Evolutionary conservation across 2,113 vertebrate species (phyloP).

Genomic region (Microtus montanus): DNA sequence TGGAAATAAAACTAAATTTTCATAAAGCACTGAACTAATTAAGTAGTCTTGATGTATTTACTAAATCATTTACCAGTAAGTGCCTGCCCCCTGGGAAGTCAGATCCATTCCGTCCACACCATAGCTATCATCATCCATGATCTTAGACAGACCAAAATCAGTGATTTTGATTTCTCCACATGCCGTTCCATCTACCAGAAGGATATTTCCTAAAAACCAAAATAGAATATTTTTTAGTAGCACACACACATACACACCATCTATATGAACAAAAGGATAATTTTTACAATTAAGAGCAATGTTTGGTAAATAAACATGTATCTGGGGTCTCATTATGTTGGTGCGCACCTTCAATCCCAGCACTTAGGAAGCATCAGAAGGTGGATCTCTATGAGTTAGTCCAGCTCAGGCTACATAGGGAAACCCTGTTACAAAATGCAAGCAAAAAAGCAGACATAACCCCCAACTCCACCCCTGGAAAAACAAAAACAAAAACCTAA

Average conservation of each 20-base stretch:
- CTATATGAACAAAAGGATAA: slow-evolving; percentile 27
- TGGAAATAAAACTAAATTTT: slow-evolving; percentile 57
- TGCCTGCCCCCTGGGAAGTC: slow-evolving; percentile 98
- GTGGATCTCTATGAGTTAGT: not conserved
- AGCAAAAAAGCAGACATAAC: not conserved
- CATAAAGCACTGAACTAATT: not conserved
- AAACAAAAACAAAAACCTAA: not conserved
- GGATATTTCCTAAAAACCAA: slow-evolving; percentile 93
- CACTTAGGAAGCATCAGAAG: not conserved
- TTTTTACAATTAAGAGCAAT: slow-evolving; percentile 25
- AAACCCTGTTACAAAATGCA: not conserved
- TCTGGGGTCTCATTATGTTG: not conserved
- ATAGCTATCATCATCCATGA: slow-evolving; percentile 99
- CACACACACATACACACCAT: not conserved
- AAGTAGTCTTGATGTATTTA: slow-evolving; percentile 24
- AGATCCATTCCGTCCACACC: slow-evolving; percentile 99
- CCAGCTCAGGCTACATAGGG: not conserved
- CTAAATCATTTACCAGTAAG: slow-evolving; percentile 92
- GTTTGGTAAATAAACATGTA: not conserved
- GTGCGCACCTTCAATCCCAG: not conserved
- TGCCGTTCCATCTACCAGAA: slow-evolving; percentile 98
- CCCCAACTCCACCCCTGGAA: not conserved
- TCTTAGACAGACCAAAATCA: slow-evolving; percentile 99
- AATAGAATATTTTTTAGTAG: slow-evolving; percentile 36
- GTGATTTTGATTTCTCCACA: slow-evolving; percentile 99